Percentiles rank a stretch among this genome's conserved stretches.
phyloP scores from a whole-genome alignment of 2,797 vertebrate genomes.

The Crax fasciolata region DNA sequence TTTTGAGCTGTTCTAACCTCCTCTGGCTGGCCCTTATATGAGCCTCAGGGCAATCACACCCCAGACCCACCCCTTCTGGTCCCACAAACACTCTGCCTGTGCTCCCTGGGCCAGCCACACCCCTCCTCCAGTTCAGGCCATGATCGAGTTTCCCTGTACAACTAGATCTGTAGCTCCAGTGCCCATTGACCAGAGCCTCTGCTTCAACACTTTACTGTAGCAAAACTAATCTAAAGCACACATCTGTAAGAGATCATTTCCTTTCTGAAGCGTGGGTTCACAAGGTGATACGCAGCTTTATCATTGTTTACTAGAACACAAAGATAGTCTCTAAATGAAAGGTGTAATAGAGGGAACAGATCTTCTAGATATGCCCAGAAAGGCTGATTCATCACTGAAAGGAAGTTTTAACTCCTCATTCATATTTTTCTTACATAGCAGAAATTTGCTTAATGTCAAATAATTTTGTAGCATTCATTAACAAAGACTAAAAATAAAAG shows the following conservation, averaged over 20 bases:
- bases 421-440: conserved; percentile 26
- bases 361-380: not conserved
- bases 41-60: too few species aligned
- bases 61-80: too few species aligned
- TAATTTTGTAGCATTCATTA: not conserved
- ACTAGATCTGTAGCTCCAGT: not conserved
- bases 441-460: conserved; percentile 1
- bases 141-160: too few species aligned
- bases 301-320: not conserved
- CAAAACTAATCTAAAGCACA: not conserved
- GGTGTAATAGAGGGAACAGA: not conserved
- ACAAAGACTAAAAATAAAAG: not conserved
- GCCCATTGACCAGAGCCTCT: not conserved
- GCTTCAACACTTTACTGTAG: not conserved
- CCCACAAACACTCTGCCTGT: too few species aligned
- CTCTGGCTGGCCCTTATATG: too few species aligned
- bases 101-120: too few species aligned
- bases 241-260: not conserved
- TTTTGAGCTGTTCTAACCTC: too few species aligned
- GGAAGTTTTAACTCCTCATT: conserved; percentile 9
- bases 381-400: not conserved
- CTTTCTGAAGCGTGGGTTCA: not conserved
- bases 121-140: too few species aligned
- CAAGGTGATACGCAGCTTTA: not conserved
- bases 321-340: conserved; percentile 9